Base-by-base conservation (phyloP, 1,140 invertebrate species). In the Hermetia illucens region DNA sequence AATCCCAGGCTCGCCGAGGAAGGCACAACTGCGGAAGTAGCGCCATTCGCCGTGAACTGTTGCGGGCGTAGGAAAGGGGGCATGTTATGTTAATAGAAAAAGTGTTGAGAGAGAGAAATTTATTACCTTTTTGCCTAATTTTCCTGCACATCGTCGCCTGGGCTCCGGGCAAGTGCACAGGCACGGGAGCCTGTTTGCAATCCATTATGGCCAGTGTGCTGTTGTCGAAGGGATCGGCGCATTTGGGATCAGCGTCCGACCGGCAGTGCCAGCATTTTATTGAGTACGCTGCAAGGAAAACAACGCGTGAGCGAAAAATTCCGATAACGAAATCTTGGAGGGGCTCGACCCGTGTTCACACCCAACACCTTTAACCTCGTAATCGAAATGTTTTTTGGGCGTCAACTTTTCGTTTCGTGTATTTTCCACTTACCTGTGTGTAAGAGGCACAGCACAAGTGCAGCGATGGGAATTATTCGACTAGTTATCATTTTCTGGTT, bases 231-330 rank as follows among this genome's bases (percentile, higher is more conserved):
- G 90, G 90, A 68, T 93, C 88, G 1, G 77, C 77, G 60, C 89
- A 93, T 65, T 88, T 85, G 8, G 85, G 83, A 68, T 94, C 89
- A 34, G 73, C 73, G 53, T 84, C 82, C 3, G 86, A 91, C 48
- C 86, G 74, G 45, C 90, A 93, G 16, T 77, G 78, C 87, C 87
- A 94, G 52, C 90, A 93, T 71, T 91, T 91, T 24, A 93, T 91
- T 40, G 71, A 62, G 12, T 61, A 55, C 36, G 65, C 81, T 84
- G 51, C 37, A 68, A 69, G 52, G 24, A 42, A 6, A 38, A 27
- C 13, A 9, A 13, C 8, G 24, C 8, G 24, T 9, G 24, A 13
- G 24, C 13, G 13, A 27, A 8, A 27, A 27, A n/a, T n/a, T n/a
- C n/a, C n/a, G n/a, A n/a, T n/a, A n/a, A n/a, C n/a, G n/a, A n/a